Base-by-base conservation (phyloP, 1,140 invertebrate species). In the Eueides isabella region DNA sequence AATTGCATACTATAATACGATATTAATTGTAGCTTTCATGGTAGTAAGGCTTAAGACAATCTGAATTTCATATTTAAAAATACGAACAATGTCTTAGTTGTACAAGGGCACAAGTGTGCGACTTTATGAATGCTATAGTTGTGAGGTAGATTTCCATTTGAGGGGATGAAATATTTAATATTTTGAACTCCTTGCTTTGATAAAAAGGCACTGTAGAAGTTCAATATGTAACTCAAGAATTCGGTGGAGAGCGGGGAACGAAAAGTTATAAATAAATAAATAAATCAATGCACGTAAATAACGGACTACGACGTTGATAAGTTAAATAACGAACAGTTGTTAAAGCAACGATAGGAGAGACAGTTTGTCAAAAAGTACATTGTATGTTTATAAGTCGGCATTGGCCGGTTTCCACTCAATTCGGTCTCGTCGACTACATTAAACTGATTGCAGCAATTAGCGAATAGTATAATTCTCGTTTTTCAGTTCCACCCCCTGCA, bases 361-460 rank as follows among this genome's bases (percentile, higher is more conserved):
- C 71, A 79, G 72, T 85, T 83, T 79, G 78, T 75, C 77, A 75
- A 82, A 78, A 75, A 77, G 62, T 74, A 72, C 65, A 44, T 63
- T 65, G 41, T 61, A 23, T 77, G 75, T 86, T 85, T 85, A 84
- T 86, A 85, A 85, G 82, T 72, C 67, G 75, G 80, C 81, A 84
- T 81, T 80, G 82, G 83, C 79, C 75, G 77, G 77, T 77, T 83
- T 78, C 74, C 79, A 85, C 84, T 86, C 82, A 86, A 85, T 83
- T 84, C 79, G 80, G 86, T 85, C 86, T 86, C 85, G 86, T 84
- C 86, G 88, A 90, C 88, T 90, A 92, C 90, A 92, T 92, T 92
- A 92, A 88, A 90, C 83, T 90, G 90, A 92, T 92, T 90, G 87
- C 88, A 82, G 86, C 87, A 92, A 92, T 92, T 92, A 92, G 88